Percentiles rank a stretch among this genome's conserved stretches.
Evolutionary conservation across 2,888 invertebrate genomes (phyloP).

Genomic region (Amblyjoppa proteus): DNA sequence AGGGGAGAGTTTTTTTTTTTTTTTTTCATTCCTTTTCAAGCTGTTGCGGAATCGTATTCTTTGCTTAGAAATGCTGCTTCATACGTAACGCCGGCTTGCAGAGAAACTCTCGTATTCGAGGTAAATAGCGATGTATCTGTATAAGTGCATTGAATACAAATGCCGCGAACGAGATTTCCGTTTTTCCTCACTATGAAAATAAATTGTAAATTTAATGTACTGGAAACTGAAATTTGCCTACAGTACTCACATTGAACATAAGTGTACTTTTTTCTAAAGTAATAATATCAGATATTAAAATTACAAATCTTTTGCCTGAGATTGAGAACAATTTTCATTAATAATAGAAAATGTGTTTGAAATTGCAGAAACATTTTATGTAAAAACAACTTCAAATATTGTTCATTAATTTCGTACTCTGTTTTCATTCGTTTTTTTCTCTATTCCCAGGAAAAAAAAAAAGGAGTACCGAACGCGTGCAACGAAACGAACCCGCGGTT

Average conservation of each 20-base stretch:
- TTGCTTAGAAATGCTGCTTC: slow-evolving; percentile 12
- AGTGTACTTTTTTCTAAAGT: no score
- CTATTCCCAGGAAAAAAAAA: slow-evolving; percentile 21
- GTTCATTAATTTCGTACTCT: slow-evolving; percentile 29
- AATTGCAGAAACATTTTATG: no score
- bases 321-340: no score
- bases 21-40: not conserved
- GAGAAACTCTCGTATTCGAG: not conserved
- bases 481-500: not conserved
- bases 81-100: slow-evolving; percentile 8
- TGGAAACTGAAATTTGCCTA: no score
- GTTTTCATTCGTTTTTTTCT: slow-evolving; percentile 9
- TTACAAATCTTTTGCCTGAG: no score
- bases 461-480: slow-evolving; percentile 19
- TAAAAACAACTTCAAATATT: not conserved
- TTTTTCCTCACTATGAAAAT: not conserved
- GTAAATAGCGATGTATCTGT: not conserved
- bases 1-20: not conserved
- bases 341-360: no score
- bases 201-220: no score
- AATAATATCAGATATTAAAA: no score
- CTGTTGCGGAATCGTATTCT: not conserved
- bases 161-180: slow-evolving; percentile 49
- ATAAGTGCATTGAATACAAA: not conserved
- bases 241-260: no score